phyloP scores from a whole-genome alignment of 2,113 vertebrate species.

The Epinephelus lanceolatus region DNA sequence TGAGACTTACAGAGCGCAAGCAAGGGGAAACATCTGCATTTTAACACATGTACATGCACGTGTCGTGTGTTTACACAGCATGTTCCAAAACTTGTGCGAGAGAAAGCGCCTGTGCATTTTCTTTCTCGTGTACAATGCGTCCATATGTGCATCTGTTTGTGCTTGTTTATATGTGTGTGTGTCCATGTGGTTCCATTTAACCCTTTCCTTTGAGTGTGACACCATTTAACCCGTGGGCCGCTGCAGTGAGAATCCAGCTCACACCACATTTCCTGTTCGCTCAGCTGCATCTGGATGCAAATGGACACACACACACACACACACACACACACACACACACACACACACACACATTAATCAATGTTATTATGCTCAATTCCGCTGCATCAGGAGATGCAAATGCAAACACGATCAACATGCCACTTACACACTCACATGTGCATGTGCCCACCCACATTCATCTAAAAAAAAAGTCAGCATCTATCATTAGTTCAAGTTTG shows the following conservation, averaged over 20 bases:
- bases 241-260: conserved; percentile 74
- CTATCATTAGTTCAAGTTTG: conserved; percentile 4
- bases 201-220: conserved; percentile 77
- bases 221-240: conserved; percentile 76
- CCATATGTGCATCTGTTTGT: conserved; percentile 51
- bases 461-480: background rate
- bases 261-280: conserved; percentile 78
- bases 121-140: conserved; percentile 40
- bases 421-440: background rate
- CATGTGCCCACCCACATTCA: background rate
- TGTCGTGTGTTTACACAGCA: background rate
- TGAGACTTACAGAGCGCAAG: background rate
- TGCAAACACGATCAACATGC: conserved; percentile 20
- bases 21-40: conserved; percentile 31
- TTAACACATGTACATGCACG: conserved; percentile 15
- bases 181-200: conserved; percentile 81
- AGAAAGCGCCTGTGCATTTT: conserved; percentile 12
- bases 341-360: conserved; percentile 35
- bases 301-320: conserved; percentile 22
- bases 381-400: conserved; percentile 58
- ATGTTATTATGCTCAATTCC: conserved; percentile 30
- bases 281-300: conserved; percentile 74
- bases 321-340: conserved; percentile 25
- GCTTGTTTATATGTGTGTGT: background rate
- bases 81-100: conserved; percentile 2